A percentile compares a stretch with the other conserved stretches of the same genome.
Evolutionary conservation across 2,113 vertebrate species (phyloP).

Genomic region (Cyprinodon tularosa): DNA sequence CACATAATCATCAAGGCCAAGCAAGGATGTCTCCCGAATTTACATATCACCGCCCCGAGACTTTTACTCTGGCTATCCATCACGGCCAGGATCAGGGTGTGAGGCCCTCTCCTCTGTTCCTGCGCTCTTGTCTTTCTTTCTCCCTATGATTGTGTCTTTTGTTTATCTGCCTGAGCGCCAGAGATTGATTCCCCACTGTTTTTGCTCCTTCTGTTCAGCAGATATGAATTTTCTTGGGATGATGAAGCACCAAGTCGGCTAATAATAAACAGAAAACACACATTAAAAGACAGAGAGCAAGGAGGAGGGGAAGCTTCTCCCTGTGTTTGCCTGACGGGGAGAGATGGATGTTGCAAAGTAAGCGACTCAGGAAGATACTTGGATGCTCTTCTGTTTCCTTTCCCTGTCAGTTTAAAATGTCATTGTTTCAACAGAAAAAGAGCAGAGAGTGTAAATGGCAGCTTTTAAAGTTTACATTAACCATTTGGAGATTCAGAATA

Average conservation of each 20-base stretch:
- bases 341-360: slow-evolving; percentile 89
- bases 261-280: slow-evolving; percentile 84
- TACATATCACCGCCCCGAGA: slow-evolving; percentile 80
- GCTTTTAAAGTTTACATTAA: slow-evolving; percentile 14
- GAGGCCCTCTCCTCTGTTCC: slow-evolving; percentile 49
- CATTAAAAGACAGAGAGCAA: slow-evolving; percentile 74
- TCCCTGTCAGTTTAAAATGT: slow-evolving; percentile 44
- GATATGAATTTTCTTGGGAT: slow-evolving; percentile 87
- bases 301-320: slow-evolving; percentile 68
- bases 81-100: slow-evolving; percentile 75
- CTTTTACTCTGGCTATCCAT: slow-evolving; percentile 60
- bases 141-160: slow-evolving; percentile 62
- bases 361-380: slow-evolving; percentile 83
- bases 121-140: slow-evolving; percentile 37
- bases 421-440: slow-evolving; percentile 40
- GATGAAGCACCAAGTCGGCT: slow-evolving; percentile 80
- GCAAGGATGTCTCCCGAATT: slow-evolving; percentile 89
- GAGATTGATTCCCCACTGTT: slow-evolving; percentile 86
- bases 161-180: slow-evolving; percentile 81
- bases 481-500: not conserved
- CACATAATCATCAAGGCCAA: slow-evolving; percentile 91
- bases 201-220: slow-evolving; percentile 84
- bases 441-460: not conserved
- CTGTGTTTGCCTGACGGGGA: slow-evolving; percentile 68
- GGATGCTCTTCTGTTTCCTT: slow-evolving; percentile 40